phyloP scores from a whole-genome alignment of 1,140 invertebrate genomes.

The Tetragonula clypearis region DNA sequence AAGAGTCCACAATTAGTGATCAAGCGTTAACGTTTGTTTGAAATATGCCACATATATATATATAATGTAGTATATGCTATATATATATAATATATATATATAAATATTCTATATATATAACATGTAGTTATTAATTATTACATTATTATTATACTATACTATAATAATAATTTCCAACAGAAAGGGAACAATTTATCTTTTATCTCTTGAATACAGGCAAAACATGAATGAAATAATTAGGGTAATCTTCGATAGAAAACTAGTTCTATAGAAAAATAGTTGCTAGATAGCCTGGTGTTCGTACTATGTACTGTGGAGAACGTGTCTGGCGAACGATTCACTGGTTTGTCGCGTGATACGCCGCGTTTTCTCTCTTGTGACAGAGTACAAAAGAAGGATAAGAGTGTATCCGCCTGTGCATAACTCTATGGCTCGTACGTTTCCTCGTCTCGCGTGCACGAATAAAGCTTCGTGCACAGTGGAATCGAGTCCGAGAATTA shows the following conservation, averaged over 20 bases:
- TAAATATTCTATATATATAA: too few species aligned
- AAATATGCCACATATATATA: background rate
- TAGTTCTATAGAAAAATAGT: background rate
- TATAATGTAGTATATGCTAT: too few species aligned
- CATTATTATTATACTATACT: too few species aligned
- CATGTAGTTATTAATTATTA: too few species aligned
- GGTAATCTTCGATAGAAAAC: background rate
- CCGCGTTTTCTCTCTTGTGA: conserved; percentile 32
- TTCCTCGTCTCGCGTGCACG: background rate
- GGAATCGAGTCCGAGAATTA: background rate
- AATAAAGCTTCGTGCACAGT: conserved; percentile 22
- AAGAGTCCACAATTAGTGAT: background rate
- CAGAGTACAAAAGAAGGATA: conserved; percentile 41
- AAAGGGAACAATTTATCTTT: background rate
- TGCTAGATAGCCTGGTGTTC: background rate
- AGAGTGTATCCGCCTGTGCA: conserved; percentile 29
- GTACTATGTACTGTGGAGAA: conserved; percentile 12
- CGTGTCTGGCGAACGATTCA: conserved; percentile 28
- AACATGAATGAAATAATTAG: background rate
- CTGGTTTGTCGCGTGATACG: conserved; percentile 33
- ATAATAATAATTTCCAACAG: background rate
- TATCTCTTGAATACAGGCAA: background rate
- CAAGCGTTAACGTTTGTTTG: background rate
- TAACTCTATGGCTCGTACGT: background rate
- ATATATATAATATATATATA: too few species aligned